These are phyloP conservation scores for Heteronetta atricapilla DNA, from an alignment of 2,113 vertebrate genomes.

Conservation along the genomic window DNA sequence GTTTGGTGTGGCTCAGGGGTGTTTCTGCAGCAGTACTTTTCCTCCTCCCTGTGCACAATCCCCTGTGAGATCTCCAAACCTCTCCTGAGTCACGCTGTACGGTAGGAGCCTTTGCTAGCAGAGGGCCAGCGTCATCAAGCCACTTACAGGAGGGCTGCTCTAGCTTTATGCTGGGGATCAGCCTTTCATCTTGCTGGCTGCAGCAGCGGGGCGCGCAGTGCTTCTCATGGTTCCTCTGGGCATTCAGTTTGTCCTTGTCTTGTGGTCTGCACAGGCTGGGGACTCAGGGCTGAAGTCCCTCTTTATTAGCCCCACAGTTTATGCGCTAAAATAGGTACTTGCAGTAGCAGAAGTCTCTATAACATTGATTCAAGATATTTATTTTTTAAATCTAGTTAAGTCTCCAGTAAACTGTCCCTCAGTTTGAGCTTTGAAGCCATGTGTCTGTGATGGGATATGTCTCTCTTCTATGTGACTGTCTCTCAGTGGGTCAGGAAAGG, in stretches of 20 bases:
- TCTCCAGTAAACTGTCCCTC: accelerated
- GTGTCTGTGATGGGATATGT: accelerated
- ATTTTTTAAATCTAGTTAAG: neutral
- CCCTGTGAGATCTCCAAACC: neutral
- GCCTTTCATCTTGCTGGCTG: neutral
- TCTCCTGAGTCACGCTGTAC: neutral
- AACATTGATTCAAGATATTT: neutral
- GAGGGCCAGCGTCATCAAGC: neutral
- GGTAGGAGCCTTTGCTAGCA: neutral
- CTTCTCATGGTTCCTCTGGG: neutral
- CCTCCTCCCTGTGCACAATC: accelerated
- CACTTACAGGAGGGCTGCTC: neutral
- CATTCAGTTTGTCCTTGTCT: neutral
- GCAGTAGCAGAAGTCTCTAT: neutral
- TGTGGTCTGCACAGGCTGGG: accelerated
- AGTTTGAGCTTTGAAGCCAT: neutral
- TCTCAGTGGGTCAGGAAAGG: neutral
- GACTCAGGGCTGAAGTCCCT: neutral
- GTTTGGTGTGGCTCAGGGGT: accelerated
- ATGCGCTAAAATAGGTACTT: neutral
- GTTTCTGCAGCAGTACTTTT: neutral
- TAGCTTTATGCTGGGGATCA: neutral
- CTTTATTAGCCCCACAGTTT: neutral
- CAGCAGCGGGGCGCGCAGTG: neutral
- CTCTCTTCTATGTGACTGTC: neutral